Conservation (phyloP, 2,797 vertebrate genomes). For the Scleropages formosus region DNA sequence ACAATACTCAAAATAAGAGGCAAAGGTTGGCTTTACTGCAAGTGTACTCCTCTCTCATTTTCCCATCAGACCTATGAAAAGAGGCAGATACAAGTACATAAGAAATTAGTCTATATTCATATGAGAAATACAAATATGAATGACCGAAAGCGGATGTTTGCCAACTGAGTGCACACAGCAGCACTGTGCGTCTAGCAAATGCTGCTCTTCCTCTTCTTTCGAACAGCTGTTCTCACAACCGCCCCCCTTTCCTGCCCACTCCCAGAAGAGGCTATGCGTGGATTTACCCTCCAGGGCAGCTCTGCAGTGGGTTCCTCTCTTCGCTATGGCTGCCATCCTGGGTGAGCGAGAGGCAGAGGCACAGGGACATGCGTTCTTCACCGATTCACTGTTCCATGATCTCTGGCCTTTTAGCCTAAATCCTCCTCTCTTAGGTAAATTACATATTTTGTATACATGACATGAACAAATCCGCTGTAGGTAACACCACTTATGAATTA, state of each 20-base stretch:
- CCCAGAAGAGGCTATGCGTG: conserved; percentile 57
- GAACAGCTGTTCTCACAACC: conserved; percentile 43
- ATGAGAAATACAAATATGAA: neutral
- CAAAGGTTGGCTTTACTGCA: too few relatives aligned
- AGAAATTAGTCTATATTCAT: neutral
- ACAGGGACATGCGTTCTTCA: neutral
- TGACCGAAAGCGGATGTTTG: neutral
- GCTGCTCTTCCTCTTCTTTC: conserved; percentile 18
- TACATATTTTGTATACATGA: neutral
- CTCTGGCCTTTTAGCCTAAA: neutral
- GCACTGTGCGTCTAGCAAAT: neutral
- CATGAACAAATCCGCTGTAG: neutral
- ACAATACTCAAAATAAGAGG: too few relatives aligned
- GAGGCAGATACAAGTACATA: too few relatives aligned
- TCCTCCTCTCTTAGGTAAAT: neutral
- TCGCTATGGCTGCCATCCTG: conserved; percentile 68
- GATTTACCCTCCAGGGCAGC: conserved; percentile 61
- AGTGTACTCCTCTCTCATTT: too few relatives aligned
- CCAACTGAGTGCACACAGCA: neutral
- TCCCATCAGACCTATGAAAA: too few relatives aligned
- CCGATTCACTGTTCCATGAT: too few relatives aligned
- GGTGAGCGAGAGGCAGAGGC: conserved; percentile 58
- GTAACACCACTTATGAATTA: neutral
- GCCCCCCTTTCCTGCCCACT: conserved; percentile 54
- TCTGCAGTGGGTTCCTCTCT: conserved; percentile 58